Conservation (phyloP, 2,888 invertebrate species). For the Coenonympha glycerion region DNA sequence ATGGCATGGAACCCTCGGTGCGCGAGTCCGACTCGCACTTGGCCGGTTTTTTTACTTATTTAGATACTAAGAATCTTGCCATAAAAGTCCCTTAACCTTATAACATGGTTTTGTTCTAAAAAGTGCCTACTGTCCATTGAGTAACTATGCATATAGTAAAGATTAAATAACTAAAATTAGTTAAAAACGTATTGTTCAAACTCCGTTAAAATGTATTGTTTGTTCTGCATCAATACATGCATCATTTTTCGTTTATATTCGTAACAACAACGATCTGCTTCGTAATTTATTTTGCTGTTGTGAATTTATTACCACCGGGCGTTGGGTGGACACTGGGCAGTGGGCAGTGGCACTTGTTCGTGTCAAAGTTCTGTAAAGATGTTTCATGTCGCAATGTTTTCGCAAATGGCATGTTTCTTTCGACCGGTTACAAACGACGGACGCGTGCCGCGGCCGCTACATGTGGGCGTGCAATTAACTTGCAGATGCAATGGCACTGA, state of each 20-base stretch:
- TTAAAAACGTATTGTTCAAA: background rate
- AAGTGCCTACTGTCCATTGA: too few relatives aligned
- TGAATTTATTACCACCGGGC: background rate
- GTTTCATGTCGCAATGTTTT: constrained; percentile 29
- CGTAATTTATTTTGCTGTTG: background rate
- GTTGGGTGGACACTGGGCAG: constrained; percentile 2
- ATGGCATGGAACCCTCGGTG: too few relatives aligned
- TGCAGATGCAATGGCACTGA: constrained; percentile 39
- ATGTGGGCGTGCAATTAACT: constrained; percentile 36
- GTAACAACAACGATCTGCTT: constrained; percentile 2
- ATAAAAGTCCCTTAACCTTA: too few relatives aligned
- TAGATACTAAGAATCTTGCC: too few relatives aligned
- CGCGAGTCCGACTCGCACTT: too few relatives aligned
- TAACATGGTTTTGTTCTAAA: too few relatives aligned
- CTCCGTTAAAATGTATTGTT: background rate
- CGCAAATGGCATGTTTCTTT: constrained; percentile 36
- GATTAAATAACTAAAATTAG: background rate
- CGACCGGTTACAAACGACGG: constrained; percentile 36
- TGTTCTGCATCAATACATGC: background rate
- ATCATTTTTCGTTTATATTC: constrained; percentile 2
- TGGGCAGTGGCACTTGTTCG: too few relatives aligned
- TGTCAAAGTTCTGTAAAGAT: constrained; percentile 31
- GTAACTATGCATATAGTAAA: too few relatives aligned
- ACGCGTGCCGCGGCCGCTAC: constrained; percentile 38
- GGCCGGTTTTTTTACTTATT: too few relatives aligned